Percentiles rank a stretch among this genome's conserved stretches.
phyloP scores from a whole-genome alignment of 1,140 invertebrate genomes.

The Acromyrmex charruanus region DNA sequence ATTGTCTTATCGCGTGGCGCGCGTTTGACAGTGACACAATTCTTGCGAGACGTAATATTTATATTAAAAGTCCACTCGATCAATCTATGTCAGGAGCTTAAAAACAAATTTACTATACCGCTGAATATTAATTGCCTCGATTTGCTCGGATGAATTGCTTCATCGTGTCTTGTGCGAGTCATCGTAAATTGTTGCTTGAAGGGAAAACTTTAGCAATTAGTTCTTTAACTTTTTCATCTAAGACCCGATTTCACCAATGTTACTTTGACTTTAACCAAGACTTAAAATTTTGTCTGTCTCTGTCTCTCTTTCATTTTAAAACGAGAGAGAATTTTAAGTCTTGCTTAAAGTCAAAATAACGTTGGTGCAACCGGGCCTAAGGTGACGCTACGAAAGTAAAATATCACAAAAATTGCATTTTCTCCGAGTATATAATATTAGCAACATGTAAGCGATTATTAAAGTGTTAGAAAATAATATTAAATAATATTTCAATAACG shows the following conservation, averaged over 20 bases:
- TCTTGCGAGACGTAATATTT: conserved; percentile 62
- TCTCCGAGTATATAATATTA: background rate
- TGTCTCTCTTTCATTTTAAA: too few relatives aligned
- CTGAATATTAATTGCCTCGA: conserved; percentile 64
- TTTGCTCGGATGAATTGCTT: conserved; percentile 61
- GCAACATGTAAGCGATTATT: background rate
- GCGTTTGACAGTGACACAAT: conserved; percentile 60
- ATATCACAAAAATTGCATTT: conserved; percentile 36
- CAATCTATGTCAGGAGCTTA: conserved; percentile 55
- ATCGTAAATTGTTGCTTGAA: conserved; percentile 57
- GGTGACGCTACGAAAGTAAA: conserved; percentile 40
- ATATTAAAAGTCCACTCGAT: conserved; percentile 60
- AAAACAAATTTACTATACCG: conserved; percentile 61
- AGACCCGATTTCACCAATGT: too few relatives aligned
- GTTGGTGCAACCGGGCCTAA: background rate
- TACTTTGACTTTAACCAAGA: too few relatives aligned
- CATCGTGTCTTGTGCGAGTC: conserved; percentile 56
- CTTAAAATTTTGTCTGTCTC: too few relatives aligned
- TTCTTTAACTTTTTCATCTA: conserved; percentile 38
- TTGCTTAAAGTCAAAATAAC: too few relatives aligned
- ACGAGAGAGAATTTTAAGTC: too few relatives aligned
- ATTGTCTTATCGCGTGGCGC: conserved; percentile 74
- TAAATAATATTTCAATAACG: background rate
- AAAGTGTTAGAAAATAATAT: conserved; percentile 13
- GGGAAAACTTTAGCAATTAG: conserved; percentile 56